A percentile compares a stretch with the other conserved stretches of the same genome.
Conservation (phyloP, 2,113 vertebrate genomes). For the Colistium nudipinnis region DNA sequence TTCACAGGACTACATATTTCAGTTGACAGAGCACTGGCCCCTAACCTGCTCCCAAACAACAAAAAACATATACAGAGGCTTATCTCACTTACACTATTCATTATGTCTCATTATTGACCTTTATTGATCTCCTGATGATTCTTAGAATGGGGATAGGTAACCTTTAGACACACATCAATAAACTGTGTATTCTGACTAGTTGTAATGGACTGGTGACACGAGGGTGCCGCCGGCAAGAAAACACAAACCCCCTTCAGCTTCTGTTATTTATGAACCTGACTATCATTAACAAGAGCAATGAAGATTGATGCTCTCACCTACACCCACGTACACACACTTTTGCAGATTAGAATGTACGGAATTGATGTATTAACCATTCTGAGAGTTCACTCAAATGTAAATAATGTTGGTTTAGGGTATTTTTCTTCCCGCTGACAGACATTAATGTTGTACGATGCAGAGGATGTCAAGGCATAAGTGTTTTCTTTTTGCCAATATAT, state of each 20-base stretch:
- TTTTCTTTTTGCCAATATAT: too few species aligned
- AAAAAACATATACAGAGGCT: constrained; percentile 2
- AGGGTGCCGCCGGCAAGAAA: constrained; percentile 24
- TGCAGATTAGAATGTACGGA: constrained; percentile 29
- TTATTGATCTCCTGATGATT: constrained; percentile 14
- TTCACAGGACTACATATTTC: background rate
- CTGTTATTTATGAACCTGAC: constrained; percentile 67
- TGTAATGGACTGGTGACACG: constrained; percentile 35
- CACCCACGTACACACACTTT: background rate
- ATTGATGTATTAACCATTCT: constrained; percentile 71
- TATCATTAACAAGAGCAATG: constrained; percentile 70
- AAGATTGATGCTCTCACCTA: constrained; percentile 72
- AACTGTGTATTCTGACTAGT: constrained; percentile 10
- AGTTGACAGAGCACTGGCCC: constrained; percentile 25
- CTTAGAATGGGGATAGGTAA: constrained; percentile 4
- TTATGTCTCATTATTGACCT: constrained; percentile 6
- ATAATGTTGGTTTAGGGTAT: constrained; percentile 33
- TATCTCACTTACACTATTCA: constrained; percentile 6
- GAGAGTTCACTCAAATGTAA: constrained; percentile 62
- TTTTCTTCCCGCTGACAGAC: constrained; percentile 37
- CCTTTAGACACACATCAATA: constrained; percentile 15
- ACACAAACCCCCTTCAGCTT: constrained; percentile 4
- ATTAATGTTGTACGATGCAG: constrained; percentile 32
- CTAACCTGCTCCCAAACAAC: constrained; percentile 16
- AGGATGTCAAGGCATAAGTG: constrained; percentile 18